phyloP scores from a whole-genome alignment of 2,888 invertebrate genomes.

The Spilosoma lubricipeda region DNA sequence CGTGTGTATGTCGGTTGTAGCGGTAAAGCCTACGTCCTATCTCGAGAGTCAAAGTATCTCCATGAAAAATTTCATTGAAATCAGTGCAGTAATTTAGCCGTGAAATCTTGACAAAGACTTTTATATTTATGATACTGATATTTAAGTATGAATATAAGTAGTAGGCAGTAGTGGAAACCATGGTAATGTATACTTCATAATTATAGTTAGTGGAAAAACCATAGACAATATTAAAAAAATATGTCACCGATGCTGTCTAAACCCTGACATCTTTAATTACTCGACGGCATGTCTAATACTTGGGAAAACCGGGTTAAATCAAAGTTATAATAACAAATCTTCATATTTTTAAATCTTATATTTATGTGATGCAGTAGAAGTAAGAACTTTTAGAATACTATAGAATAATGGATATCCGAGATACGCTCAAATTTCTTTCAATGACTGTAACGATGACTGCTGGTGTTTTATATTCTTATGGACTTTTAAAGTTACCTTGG shows the following conservation, averaged over 20 bases:
- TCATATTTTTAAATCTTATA: slow-evolving; percentile 14
- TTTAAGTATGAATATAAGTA: too few species aligned
- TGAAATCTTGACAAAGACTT: too few species aligned
- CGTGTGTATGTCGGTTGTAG: too few species aligned
- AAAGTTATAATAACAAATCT: slow-evolving; percentile 14
- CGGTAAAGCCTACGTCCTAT: too few species aligned
- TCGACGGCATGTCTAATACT: slow-evolving; percentile 42
- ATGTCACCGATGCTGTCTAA: neutral
- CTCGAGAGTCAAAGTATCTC: too few species aligned
- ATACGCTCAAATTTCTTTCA: slow-evolving; percentile 68
- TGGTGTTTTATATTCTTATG: slow-evolving; percentile 71
- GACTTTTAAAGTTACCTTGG: slow-evolving; percentile 54
- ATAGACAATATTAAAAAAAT: slow-evolving; percentile 20
- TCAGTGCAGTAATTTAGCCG: too few species aligned
- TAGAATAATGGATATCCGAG: slow-evolving; percentile 66
- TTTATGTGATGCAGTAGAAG: slow-evolving; percentile 56
- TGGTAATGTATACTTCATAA: neutral
- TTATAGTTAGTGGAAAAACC: slow-evolving; percentile 12
- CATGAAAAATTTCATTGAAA: too few species aligned
- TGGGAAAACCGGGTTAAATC: slow-evolving; percentile 28
- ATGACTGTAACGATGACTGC: slow-evolving; percentile 68
- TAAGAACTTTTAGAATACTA: slow-evolving; percentile 23
- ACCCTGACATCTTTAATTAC: slow-evolving; percentile 21
- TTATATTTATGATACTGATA: too few species aligned
- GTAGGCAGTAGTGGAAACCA: neutral